phyloP scores from a whole-genome alignment of 1,140 invertebrate genomes.

The Proctacanthus coquilletti region DNA sequence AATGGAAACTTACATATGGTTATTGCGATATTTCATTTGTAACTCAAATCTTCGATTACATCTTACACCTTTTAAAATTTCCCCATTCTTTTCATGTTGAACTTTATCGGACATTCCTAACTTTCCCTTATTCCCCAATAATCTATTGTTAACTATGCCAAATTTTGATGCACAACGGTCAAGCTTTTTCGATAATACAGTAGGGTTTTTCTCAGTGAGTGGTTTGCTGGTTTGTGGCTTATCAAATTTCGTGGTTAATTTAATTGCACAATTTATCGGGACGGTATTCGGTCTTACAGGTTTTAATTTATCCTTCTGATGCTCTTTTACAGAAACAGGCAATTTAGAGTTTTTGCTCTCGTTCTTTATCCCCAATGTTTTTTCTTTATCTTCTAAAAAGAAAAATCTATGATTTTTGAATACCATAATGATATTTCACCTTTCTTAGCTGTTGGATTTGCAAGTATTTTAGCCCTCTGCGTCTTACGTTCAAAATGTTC shows the following conservation, averaged over 20 bases:
- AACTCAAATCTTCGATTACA: slow-evolving; percentile 49
- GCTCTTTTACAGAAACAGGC: too few relatives aligned
- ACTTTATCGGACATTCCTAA: slow-evolving; percentile 3
- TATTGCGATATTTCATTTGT: slow-evolving; percentile 38
- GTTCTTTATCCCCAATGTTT: not conserved
- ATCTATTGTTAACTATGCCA: slow-evolving; percentile 21
- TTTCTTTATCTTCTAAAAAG: not conserved
- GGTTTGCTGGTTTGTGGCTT: not conserved
- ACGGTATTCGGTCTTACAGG: too few relatives aligned
- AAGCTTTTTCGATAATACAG: slow-evolving; percentile 10
- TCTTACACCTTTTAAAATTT: slow-evolving; percentile 39
- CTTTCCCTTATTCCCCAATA: not conserved
- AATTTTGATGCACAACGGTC: slow-evolving; percentile 15
- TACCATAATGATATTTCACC: not conserved
- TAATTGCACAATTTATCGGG: slow-evolving; percentile 3
- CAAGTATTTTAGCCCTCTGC: slow-evolving; percentile 31
- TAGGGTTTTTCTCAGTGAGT: not conserved
- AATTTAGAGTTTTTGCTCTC: not conserved
- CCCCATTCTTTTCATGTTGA: slow-evolving; percentile 24
- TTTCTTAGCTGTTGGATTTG: slow-evolving; percentile 12
- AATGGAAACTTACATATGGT: too few relatives aligned
- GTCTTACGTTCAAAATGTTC: slow-evolving; percentile 38
- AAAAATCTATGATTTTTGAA: not conserved
- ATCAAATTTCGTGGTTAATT: not conserved
- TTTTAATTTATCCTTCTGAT: too few relatives aligned